Percentiles rank a stretch among this genome's conserved stretches.
phyloP scores from a whole-genome alignment of 2,797 vertebrate genomes.

The Aselliscus stoliczkanus region DNA sequence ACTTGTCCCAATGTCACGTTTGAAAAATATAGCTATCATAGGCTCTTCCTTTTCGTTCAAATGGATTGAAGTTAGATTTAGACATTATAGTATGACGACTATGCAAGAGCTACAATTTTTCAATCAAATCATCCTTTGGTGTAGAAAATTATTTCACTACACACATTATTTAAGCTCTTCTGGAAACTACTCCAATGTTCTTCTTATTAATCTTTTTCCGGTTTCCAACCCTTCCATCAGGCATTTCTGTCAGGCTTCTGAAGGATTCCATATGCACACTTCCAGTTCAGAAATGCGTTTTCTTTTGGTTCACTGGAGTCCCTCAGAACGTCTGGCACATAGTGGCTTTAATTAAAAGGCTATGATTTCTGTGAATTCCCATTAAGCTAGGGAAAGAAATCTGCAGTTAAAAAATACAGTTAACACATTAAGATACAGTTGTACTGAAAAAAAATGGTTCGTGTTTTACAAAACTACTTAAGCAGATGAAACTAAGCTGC shows the following conservation, averaged over 20 bases:
- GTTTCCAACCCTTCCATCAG: constrained; percentile 31
- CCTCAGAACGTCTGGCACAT: constrained; percentile 41
- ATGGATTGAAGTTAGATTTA: neutral
- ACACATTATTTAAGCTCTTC: constrained; percentile 5
- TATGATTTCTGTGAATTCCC: constrained; percentile 53
- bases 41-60: neutral
- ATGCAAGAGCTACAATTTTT: neutral
- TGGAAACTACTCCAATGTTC: neutral
- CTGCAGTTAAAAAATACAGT: constrained; percentile 21
- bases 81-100: neutral
- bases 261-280: constrained; percentile 37
- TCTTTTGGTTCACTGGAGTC: constrained; percentile 40
- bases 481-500: constrained; percentile 63
- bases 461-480: constrained; percentile 57
- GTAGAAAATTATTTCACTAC: neutral
- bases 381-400: constrained; percentile 64
- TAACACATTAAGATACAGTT: constrained; percentile 47
- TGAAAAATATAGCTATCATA: neutral
- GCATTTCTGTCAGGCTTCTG: constrained; percentile 1
- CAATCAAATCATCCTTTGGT: constrained; percentile 26
- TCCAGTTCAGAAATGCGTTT: constrained; percentile 49
- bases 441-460: constrained; percentile 51
- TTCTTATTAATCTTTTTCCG: neutral
- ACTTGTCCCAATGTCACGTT: neutral
- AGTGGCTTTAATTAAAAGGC: constrained; percentile 69